Evolutionary conservation across 2,113 vertebrate genomes (phyloP).

Genomic region (Pachyramphus minor): DNA sequence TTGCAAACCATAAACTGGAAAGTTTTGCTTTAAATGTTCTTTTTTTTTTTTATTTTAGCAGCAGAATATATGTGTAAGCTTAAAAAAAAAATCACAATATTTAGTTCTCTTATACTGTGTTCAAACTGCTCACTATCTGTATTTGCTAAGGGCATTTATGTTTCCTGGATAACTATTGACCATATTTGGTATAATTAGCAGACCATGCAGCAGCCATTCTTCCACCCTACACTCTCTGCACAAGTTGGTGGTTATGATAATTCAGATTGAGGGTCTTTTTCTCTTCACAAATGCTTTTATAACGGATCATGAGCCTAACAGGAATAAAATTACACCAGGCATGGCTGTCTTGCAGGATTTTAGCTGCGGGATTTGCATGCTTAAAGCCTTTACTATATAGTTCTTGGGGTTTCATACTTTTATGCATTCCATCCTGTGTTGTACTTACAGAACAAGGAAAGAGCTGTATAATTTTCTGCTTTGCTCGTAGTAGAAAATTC

Average conservation of each 20-base stretch:
- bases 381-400: background rate
- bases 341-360: background rate
- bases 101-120: background rate
- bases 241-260: background rate
- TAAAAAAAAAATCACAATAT: background rate
- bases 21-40: background rate
- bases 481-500: background rate
- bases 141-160: background rate
- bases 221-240: background rate
- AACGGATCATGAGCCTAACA: background rate
- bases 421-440: background rate
- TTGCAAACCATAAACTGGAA: background rate
- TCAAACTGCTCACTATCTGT: background rate
- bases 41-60: background rate
- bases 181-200: background rate
- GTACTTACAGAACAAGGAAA: background rate
- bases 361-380: background rate
- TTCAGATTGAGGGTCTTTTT: background rate
- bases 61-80: background rate
- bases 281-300: background rate
- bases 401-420: background rate
- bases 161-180: background rate
- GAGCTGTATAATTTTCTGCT: background rate
- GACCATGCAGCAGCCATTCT: background rate
- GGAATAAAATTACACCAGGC: background rate